Evolutionary conservation across 2,113 vertebrate genomes (phyloP).

Genomic region (Percopsis transmontana): DNA sequence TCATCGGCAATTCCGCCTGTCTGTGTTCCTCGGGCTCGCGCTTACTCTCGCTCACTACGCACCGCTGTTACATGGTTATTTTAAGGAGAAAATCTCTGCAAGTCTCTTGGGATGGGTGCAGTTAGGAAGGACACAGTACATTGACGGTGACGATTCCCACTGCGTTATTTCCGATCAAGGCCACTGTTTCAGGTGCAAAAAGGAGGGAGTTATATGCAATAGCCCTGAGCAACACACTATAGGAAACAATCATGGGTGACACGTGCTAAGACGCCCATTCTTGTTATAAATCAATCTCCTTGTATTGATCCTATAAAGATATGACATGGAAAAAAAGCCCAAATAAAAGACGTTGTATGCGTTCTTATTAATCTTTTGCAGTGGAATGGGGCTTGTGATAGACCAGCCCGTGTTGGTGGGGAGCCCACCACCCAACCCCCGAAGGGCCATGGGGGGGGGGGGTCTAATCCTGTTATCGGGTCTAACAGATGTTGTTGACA

Average conservation of each 20-base stretch:
- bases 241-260: constrained; percentile 30
- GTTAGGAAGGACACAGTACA: not conserved
- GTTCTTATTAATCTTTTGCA: constrained; percentile 20
- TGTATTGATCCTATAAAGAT: not conserved
- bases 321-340: constrained; percentile 8
- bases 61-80: too few species aligned
- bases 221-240: constrained; percentile 45
- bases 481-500: constrained; percentile 77
- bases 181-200: constrained; percentile 12
- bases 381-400: constrained; percentile 17
- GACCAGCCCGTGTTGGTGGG: constrained; percentile 33
- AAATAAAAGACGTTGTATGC: constrained; percentile 19
- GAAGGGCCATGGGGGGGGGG: constrained; percentile 58
- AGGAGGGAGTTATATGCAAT: constrained; percentile 27
- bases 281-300: constrained; percentile 11
- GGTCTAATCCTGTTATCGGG: constrained; percentile 78
- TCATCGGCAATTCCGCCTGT: too few species aligned
- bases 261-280: constrained; percentile 25
- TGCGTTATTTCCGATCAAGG: constrained; percentile 11
- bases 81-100: too few species aligned
- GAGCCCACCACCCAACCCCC: constrained; percentile 62
- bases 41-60: too few species aligned
- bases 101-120: too few species aligned
- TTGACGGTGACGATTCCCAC: constrained; percentile 9
- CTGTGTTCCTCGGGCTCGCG: too few species aligned